These are phyloP conservation scores for Suncus etruscus DNA, from an alignment of 2,113 vertebrate species.

Conservation along the genomic window DNA sequence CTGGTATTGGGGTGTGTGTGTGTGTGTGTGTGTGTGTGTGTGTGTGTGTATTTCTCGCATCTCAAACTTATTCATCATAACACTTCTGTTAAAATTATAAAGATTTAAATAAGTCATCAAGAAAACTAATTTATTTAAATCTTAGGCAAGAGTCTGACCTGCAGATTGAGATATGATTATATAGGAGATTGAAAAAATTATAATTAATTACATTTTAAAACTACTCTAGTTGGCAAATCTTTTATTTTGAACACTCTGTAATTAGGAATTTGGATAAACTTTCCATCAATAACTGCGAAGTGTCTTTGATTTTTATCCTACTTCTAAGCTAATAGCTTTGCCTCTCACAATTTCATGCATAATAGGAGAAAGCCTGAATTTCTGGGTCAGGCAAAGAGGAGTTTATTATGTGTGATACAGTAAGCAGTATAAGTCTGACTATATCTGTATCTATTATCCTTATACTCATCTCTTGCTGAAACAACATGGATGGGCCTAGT, in stretches of 20 bases:
- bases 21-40: too few species aligned
- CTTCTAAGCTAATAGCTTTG: background rate
- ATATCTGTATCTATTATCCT: background rate
- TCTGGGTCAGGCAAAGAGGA: conserved; percentile 1
- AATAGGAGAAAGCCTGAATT: background rate
- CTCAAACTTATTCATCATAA: conserved; percentile 70
- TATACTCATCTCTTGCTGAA: background rate
- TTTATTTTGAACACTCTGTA: background rate
- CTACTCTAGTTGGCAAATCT: background rate
- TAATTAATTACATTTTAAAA: background rate
- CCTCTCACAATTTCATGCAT: background rate
- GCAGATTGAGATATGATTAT: background rate
- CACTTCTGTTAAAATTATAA: conserved; percentile 74
- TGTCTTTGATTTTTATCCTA: background rate
- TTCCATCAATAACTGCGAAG: background rate
- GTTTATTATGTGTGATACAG: background rate
- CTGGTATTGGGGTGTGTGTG: conserved; percentile 51
- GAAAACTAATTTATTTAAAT: conserved; percentile 32
- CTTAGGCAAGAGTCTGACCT: conserved; percentile 20
- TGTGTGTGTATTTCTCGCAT: conserved; percentile 59
- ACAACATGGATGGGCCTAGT: background rate
- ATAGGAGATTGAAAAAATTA: background rate
- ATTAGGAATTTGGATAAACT: background rate
- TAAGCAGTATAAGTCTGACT: too few species aligned
- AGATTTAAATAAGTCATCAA: conserved; percentile 71